Evolutionary conservation across 2,888 invertebrate genomes (phyloP).

Genomic region (Tortricodes alternella): DNA sequence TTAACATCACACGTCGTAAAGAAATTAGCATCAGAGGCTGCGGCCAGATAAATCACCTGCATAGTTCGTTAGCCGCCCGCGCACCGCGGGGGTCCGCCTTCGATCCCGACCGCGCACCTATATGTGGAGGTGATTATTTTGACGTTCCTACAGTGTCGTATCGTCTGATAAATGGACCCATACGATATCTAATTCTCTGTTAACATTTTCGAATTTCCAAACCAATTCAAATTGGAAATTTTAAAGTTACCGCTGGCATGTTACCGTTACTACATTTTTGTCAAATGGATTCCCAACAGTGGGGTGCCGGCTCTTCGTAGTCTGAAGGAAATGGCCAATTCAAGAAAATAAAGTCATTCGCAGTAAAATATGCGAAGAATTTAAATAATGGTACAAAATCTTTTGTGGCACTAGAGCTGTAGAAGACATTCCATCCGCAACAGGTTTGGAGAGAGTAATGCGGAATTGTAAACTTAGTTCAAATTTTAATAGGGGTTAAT

Average conservation of each 20-base stretch:
- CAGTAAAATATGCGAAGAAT: conserved; percentile 48
- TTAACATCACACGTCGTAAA: conserved; percentile 73
- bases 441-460: conserved; percentile 39
- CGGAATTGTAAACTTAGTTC: conserved; percentile 3
- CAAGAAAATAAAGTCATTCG: conserved; percentile 35
- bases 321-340: conserved; percentile 11
- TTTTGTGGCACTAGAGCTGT: conserved; percentile 53
- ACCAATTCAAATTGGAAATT: not conserved
- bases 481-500: conserved; percentile 28
- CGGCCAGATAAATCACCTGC: conserved; percentile 69
- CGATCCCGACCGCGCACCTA: conserved; percentile 60
- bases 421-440: conserved; percentile 46
- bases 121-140: conserved; percentile 76
- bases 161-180: conserved; percentile 58
- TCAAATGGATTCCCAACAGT: conserved; percentile 12
- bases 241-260: not conserved
- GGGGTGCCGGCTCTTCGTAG: conserved; percentile 7
- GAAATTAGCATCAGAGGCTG: conserved; percentile 69
- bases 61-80: conserved; percentile 77
- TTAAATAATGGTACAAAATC: conserved; percentile 49
- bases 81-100: conserved; percentile 72
- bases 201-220: not conserved
- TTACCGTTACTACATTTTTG: conserved; percentile 3
- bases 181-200: conserved; percentile 28
- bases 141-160: conserved; percentile 61